Percentiles rank a stretch among this genome's conserved stretches.
Conservation (phyloP, 92 coral and sea anemone species). For the Palythoa heliodiscus region DNA sequence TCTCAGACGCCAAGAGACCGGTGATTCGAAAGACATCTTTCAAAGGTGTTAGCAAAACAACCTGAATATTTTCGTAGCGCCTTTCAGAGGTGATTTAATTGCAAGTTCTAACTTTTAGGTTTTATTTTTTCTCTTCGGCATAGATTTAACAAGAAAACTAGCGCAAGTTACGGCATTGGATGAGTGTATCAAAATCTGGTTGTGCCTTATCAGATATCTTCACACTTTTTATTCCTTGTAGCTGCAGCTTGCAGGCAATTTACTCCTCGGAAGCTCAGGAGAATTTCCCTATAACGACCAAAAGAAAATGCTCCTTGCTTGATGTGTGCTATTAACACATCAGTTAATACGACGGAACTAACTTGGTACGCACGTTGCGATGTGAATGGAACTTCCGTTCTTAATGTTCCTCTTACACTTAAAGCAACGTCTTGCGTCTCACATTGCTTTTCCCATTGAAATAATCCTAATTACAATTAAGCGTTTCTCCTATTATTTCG, state of each 20-base stretch:
- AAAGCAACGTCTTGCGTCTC: constrained; percentile 73
- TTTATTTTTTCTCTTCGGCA: constrained; percentile 14
- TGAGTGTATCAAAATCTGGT: constrained; percentile 29
- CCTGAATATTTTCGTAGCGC: constrained; percentile 48
- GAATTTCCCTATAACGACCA: constrained; percentile 83
- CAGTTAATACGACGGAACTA: constrained; percentile 81
- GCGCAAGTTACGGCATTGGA: constrained; percentile 8
- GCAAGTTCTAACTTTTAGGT: constrained; percentile 7
- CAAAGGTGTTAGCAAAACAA: constrained; percentile 73
- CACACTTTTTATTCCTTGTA: constrained; percentile 70
- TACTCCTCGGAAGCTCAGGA: constrained; percentile 77
- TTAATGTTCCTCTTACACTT: constrained; percentile 69
- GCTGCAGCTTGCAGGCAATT: constrained; percentile 82
- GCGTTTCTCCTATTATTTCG: constrained; percentile 89
- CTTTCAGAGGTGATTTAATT: constrained; percentile 39
- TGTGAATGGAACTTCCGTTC: constrained; percentile 93
- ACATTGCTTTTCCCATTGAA: constrained; percentile 91
- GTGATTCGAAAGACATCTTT: constrained; percentile 54
- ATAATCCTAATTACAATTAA: constrained; percentile 85
- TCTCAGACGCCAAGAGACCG: constrained; percentile 62
- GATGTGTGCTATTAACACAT: constrained; percentile 77
- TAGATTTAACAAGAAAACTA: constrained; percentile 30
- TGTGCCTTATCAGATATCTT: constrained; percentile 81
- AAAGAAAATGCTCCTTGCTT: constrained; percentile 76
- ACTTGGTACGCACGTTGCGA: constrained; percentile 69